Percentiles rank a stretch among this genome's conserved stretches.
Evolutionary conservation across 2,113 vertebrate species (phyloP).

Genomic region (Laterallus jamaicensis): DNA sequence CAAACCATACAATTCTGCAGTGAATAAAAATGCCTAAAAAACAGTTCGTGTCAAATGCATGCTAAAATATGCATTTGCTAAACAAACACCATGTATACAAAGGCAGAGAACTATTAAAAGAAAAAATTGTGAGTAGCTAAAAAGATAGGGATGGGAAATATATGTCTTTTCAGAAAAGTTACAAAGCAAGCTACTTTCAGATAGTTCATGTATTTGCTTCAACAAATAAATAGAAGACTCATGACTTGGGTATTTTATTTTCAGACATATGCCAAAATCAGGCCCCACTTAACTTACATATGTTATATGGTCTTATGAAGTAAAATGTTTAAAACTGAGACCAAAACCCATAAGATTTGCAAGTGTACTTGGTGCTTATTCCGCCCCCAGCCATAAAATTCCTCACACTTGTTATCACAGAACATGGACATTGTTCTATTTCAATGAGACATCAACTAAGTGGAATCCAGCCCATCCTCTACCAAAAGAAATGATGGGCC

Average conservation of each 20-base stretch:
- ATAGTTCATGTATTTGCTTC: not conserved
- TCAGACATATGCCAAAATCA: not conserved
- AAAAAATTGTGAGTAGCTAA: not conserved
- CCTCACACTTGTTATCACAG: not conserved
- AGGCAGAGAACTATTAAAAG: not conserved
- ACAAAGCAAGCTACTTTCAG: not conserved
- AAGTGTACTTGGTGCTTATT: fast-evolving
- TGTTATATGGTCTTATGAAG: not conserved
- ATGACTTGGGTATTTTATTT: not conserved
- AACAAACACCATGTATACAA: not conserved
- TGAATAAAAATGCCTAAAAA: not conserved
- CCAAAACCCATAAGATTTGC: not conserved
- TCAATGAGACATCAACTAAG: not conserved
- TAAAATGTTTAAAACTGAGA: not conserved
- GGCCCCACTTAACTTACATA: not conserved
- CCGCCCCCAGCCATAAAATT: not conserved
- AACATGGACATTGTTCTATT: not conserved
- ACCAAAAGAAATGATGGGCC: fast-evolving
- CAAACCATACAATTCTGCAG: fast-evolving
- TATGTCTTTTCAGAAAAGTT: not conserved
- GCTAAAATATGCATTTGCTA: not conserved
- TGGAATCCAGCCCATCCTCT: not conserved
- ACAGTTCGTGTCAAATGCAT: not conserved
- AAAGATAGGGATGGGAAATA: not conserved
- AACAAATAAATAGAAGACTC: not conserved